Evolutionary conservation across 2,888 invertebrate genomes (phyloP), one percentile per base, ranked within the genome.

Genomic region (Pachydiplax longipennis): DNA sequence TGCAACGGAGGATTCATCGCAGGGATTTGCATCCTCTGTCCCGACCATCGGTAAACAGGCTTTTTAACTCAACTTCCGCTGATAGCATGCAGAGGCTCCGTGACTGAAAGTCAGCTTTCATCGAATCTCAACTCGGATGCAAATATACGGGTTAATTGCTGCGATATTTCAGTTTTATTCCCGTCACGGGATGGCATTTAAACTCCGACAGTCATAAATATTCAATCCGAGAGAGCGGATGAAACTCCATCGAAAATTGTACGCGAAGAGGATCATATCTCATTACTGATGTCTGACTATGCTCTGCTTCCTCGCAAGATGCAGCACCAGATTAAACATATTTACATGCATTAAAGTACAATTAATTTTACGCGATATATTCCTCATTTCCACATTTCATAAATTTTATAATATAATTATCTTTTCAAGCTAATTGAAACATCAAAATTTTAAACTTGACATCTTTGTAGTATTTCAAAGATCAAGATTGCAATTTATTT

Each of bases 81-180:
- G 25, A 73, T 73, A 12, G 25, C 65, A 65, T 65, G 65, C 65
- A n/a, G 65, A 22, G 22, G n/a, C n/a, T 65, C 65, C 65, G 25
- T 22, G 65, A 31, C 25, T 25, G 73, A 25, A 73, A 73, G 73
- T 73, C 73, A 73, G 73, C 73, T 73, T 73, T 73, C 73, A 73
- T 73, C 25, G 73, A 22, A 65, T 65, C 65, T 65, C 73, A 73
- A 25, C 73, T 25, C 73, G 73, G 25, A 73, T 73, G 73, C 73
- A 73, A 73, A 73, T 73, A 25, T 73, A 31, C 73, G 73, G 73
- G 25, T 73, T 73, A 73, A 73, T 73, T 73, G 73, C 73, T 13
- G 73, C 73, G 73, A 73, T 73, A 73, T 73, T 73, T 73, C 73
- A 73, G 73, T 73, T 73, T 73, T 73, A 73, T 73, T 73, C 73